Evolutionary conservation across 2,797 vertebrate species (phyloP).

Genomic region (Ctenosaura bakeri): DNA sequence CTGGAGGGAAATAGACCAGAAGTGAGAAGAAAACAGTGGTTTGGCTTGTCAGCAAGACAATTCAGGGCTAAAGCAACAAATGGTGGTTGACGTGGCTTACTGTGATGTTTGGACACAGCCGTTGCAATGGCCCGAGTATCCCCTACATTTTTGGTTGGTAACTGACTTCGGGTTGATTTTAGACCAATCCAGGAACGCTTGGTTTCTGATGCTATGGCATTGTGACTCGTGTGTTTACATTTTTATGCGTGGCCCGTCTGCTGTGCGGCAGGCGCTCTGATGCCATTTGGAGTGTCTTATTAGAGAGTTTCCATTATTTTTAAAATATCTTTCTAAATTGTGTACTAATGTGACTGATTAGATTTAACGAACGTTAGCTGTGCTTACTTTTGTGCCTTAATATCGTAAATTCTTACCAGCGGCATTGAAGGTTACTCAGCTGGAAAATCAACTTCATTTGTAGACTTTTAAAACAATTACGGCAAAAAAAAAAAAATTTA

Average conservation of each 20-base stretch:
- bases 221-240: slow-evolving; percentile 26
- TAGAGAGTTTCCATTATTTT: slow-evolving; percentile 53
- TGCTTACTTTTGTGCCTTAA: slow-evolving; percentile 49
- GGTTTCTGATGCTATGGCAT: background rate
- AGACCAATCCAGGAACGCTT: background rate
- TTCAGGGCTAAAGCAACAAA: too few species aligned
- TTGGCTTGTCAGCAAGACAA: too few species aligned
- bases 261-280: slow-evolving; percentile 15
- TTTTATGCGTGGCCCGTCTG: background rate
- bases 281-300: slow-evolving; percentile 22
- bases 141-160: background rate
- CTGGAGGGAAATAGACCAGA: too few species aligned
- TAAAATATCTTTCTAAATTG: slow-evolving; percentile 51
- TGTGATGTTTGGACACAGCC: too few species aligned
- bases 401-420: slow-evolving; percentile 45
- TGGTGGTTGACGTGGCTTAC: too few species aligned
- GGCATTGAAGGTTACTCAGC: slow-evolving; percentile 56
- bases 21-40: too few species aligned
- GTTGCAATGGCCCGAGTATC: too few species aligned
- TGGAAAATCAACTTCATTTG: slow-evolving; percentile 71
- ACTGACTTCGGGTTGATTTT: background rate
- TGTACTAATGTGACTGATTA: slow-evolving; percentile 54
- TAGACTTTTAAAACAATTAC: slow-evolving; percentile 63
- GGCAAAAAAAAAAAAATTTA: slow-evolving; percentile 39
- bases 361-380: slow-evolving; percentile 63